Evolutionary conservation across 2,113 vertebrate species (phyloP), one percentile per base, ranked within the genome.

Genomic region (Labeo rohita): DNA sequence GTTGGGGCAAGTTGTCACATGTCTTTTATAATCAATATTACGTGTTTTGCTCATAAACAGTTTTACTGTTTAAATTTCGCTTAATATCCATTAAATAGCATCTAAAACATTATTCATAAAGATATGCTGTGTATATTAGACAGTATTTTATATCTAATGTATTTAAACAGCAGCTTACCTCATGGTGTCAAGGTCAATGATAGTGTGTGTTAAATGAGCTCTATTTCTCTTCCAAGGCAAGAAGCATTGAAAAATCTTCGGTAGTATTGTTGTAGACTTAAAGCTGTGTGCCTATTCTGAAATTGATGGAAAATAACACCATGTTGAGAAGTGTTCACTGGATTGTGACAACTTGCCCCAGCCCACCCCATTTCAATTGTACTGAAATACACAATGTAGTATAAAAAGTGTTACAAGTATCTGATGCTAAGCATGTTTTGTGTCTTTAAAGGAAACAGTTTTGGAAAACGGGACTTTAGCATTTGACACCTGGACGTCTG

Each of bases 381-480:
- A 52, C 43, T 6, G 0, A 10, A 73, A 8, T 15, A 28, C 13
- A 16, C 3, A 36, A 54, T 9, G 28, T 72, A 9, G 7, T 52
- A 10, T 77, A 36, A 36, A 21, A 49, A 18, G 11, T 52, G 21
- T 4, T 15, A 15, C 54, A 12, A 28, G 21, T 23, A 28, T 74
- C 72, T 23, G 11, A 23, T 3, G 12, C 2, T 5, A 15, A 23
- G 23, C 36, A 15, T 54, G 23, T 36, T 50, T 81, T 91, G 36
- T 87, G 74, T 83, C 84, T 86, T 43, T 88, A 76, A 86, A 99
- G 98, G 95, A 99, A 93, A 91, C 91, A 12, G 95, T 98, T 86
- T 95, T 99, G 83, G 92, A 94, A 89, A 92, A 94, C 56, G 98
- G 97, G 89, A 98, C 97, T 16, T 90, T 94, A 88, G 97, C 98